Evolutionary conservation across 2,888 invertebrate species (phyloP).

Genomic region (Yponomeuta evonymella): DNA sequence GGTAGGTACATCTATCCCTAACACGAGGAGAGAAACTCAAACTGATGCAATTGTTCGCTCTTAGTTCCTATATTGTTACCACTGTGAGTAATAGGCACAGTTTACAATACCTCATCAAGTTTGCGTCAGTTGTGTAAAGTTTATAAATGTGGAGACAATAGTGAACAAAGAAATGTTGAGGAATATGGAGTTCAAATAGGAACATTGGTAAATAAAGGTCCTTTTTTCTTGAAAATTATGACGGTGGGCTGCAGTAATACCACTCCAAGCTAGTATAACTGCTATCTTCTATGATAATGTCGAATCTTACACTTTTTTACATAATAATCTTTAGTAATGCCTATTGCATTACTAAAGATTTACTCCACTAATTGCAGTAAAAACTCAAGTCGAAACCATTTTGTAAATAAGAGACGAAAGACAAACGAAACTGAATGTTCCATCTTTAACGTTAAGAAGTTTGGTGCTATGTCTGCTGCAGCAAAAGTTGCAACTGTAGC

Average conservation of each 20-base stretch:
- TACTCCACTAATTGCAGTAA: not conserved
- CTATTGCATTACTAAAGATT: not conserved
- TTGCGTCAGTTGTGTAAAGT: constrained; percentile 12
- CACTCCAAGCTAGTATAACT: too few species aligned
- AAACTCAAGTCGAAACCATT: not conserved
- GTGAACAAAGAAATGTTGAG: constrained; percentile 8
- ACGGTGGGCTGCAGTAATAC: not conserved
- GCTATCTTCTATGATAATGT: too few species aligned
- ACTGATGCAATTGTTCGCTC: not conserved
- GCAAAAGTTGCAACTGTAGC: not conserved
- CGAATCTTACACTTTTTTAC: too few species aligned
- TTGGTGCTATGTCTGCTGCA: not conserved
- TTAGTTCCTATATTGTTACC: constrained; percentile 9
- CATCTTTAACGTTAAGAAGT: not conserved
- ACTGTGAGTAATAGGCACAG: not conserved
- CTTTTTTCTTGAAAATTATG: not conserved
- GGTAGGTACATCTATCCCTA: not conserved
- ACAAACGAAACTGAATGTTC: not conserved
- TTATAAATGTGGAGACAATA: constrained; percentile 4
- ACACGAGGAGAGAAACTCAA: not conserved
- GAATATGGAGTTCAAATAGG: not conserved
- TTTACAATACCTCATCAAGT: constrained; percentile 10
- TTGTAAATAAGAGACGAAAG: not conserved
- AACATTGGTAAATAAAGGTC: not conserved
- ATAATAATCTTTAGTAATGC: not conserved